Conservation (phyloP, 2,888 invertebrate species). For the Mythimna loreyi region DNA sequence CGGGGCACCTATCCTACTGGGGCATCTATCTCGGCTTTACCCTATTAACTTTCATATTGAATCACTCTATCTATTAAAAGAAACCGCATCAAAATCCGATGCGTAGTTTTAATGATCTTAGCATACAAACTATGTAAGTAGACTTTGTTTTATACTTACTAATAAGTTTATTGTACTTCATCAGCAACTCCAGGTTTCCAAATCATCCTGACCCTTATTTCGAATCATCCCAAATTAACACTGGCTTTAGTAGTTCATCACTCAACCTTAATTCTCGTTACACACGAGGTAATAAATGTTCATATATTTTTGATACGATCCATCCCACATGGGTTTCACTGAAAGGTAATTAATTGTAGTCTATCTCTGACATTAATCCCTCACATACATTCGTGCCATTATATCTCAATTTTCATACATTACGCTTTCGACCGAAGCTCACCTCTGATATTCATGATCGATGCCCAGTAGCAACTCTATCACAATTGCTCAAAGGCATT, state of each 20-base stretch:
- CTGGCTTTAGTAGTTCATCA: conserved; percentile 28
- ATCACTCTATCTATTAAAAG: too few relatives aligned
- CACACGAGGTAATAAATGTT: conserved; percentile 36
- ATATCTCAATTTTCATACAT: conserved; percentile 24
- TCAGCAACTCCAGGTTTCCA: neutral
- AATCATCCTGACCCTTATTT: conserved; percentile 18
- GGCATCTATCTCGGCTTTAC: too few relatives aligned
- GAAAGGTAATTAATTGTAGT: conserved; percentile 50
- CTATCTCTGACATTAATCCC: conserved; percentile 43
- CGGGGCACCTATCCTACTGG: too few relatives aligned
- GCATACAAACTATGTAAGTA: too few relatives aligned
- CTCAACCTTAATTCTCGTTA: conserved; percentile 18
- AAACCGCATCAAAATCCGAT: too few relatives aligned
- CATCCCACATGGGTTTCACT: conserved; percentile 33
- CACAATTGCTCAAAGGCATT: conserved; percentile 14
- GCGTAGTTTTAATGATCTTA: too few relatives aligned
- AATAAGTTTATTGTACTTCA: too few relatives aligned
- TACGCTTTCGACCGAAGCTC: conserved; percentile 15
- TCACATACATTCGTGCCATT: conserved; percentile 9
- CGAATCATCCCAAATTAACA: conserved; percentile 31
- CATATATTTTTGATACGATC: conserved; percentile 31
- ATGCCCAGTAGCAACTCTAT: conserved; percentile 3
- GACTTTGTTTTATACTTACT: too few relatives aligned
- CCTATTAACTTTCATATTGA: too few relatives aligned
- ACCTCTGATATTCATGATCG: conserved; percentile 27